These are phyloP conservation scores for Heliothis peltigera DNA, from an alignment of 2,888 invertebrate genomes.

Conservation along the genomic window DNA sequence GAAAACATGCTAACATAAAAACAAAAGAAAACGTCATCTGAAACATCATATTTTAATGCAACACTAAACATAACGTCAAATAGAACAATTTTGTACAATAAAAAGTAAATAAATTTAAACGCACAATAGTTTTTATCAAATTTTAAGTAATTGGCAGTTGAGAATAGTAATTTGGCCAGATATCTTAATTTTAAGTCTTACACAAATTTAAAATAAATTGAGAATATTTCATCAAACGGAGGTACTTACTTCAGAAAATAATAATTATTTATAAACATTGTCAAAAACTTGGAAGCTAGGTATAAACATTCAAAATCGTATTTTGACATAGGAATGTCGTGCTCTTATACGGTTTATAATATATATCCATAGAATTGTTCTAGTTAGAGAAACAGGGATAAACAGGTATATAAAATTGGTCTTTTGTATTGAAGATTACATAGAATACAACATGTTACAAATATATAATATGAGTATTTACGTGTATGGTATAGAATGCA, in stretches of 20 bases:
- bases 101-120: constrained; percentile 72
- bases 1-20: constrained; percentile 76
- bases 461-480: constrained; percentile 42
- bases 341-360: constrained; percentile 23
- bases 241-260: constrained; percentile 25
- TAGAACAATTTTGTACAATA: constrained; percentile 75
- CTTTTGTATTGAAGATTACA: constrained; percentile 56
- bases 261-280: constrained; percentile 19
- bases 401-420: constrained; percentile 64
- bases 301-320: constrained; percentile 45
- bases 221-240: constrained; percentile 38
- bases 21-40: constrained; percentile 72
- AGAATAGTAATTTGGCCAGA: constrained; percentile 78
- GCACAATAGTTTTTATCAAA: constrained; percentile 68
- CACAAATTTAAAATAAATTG: constrained; percentile 57
- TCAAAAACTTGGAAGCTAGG: constrained; percentile 40
- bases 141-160: constrained; percentile 82
- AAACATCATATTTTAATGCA: constrained; percentile 85
- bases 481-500: constrained; percentile 23
- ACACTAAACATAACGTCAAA: constrained; percentile 85
- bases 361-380: constrained; percentile 42
- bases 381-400: constrained; percentile 51
- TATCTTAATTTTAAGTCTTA: constrained; percentile 64
- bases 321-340: constrained; percentile 21
- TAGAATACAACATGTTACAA: constrained; percentile 54